These are phyloP conservation scores for Torymus tubicola DNA, from an alignment of 2,888 invertebrate species.

Conservation along the genomic window DNA sequence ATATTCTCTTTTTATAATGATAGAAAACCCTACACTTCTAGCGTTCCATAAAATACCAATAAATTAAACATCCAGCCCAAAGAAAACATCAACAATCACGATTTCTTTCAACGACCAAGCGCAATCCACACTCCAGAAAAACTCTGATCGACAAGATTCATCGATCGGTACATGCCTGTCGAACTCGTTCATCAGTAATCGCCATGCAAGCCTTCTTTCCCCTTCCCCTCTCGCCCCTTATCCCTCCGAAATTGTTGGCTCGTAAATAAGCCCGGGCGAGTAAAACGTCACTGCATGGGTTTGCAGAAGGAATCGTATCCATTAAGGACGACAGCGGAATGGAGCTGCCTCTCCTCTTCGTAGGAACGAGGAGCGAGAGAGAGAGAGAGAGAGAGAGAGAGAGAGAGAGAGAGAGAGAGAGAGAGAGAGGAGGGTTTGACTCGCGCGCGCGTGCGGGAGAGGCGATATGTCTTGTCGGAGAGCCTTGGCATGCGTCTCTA, in stretches of 20 bases:
- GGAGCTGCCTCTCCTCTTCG: slow-evolving; percentile 31
- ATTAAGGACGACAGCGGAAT: slow-evolving; percentile 59
- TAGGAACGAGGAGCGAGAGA: slow-evolving; percentile 42
- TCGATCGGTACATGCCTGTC: background rate
- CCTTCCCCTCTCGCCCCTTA: background rate
- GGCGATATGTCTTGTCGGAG: slow-evolving; percentile 55
- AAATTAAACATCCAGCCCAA: no score
- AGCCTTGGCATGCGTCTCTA: slow-evolving; percentile 58
- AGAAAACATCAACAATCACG: no score
- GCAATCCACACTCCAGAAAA: no score
- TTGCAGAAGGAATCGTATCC: slow-evolving; percentile 59
- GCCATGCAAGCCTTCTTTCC: slow-evolving; percentile 18
- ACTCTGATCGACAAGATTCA: background rate
- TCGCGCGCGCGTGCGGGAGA: slow-evolving; percentile 8
- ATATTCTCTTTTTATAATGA: no score
- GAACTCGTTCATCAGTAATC: background rate
- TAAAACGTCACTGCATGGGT: slow-evolving; percentile 54
- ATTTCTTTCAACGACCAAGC: no score
- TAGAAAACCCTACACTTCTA: no score
- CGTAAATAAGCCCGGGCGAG: slow-evolving; percentile 52
- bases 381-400: slow-evolving; percentile 18
- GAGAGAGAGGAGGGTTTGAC: slow-evolving; percentile 17
- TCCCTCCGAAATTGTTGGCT: slow-evolving; percentile 48
- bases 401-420: background rate
- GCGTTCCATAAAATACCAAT: no score